phyloP scores from a whole-genome alignment of 2,113 vertebrate genomes.

The Zeus faber region DNA sequence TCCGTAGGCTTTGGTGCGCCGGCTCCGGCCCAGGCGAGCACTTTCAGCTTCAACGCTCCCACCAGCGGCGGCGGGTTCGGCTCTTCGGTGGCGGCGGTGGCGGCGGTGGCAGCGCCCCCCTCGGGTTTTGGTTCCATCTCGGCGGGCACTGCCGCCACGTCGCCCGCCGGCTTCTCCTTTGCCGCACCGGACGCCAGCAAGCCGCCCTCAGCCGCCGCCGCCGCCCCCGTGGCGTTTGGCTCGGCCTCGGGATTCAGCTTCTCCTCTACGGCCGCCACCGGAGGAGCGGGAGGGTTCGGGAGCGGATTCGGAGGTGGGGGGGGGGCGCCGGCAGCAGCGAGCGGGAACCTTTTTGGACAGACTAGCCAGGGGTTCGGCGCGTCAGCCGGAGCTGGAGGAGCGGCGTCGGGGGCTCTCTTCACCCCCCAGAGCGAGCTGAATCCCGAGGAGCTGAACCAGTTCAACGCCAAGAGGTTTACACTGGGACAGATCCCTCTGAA shows the following conservation, averaged over 20 bases:
- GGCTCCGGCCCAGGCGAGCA: conserved; percentile 34
- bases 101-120: conserved; percentile 38
- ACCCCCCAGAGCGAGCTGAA: conserved; percentile 79
- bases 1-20: conserved; percentile 70
- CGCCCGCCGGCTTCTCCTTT: background rate
- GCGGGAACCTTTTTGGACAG: conserved; percentile 31
- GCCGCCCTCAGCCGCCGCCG: background rate
- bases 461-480: conserved; percentile 79
- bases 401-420: conserved; percentile 62
- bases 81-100: conserved; percentile 27
- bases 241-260: conserved; percentile 59
- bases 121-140: conserved; percentile 55
- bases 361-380: conserved; percentile 32
- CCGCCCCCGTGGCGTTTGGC: conserved; percentile 48
- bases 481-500: conserved; percentile 83
- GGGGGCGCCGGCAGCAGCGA: conserved; percentile 19
- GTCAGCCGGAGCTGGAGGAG: background rate
- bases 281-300: conserved; percentile 26
- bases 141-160: background rate
- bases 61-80: conserved; percentile 45
- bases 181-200: background rate
- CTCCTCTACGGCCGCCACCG: conserved; percentile 22
- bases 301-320: conserved; percentile 29
- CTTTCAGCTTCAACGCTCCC: conserved; percentile 79
- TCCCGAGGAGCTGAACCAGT: conserved; percentile 83